Evolutionary conservation across 2,113 vertebrate genomes (phyloP), one percentile per base, ranked within the genome.

Genomic region (Abramis brama): DNA sequence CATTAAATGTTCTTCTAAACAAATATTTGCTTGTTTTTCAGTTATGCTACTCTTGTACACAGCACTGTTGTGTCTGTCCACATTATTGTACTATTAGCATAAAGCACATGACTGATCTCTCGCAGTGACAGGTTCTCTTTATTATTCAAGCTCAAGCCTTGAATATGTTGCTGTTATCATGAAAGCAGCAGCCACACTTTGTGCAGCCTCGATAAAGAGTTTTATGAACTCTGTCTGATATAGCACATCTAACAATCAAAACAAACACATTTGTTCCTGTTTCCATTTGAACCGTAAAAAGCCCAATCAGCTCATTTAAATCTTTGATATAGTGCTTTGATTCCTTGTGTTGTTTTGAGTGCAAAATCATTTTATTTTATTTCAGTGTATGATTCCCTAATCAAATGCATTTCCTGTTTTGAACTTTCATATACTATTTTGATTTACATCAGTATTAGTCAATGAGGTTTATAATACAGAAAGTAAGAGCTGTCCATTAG

Each of bases 121-220:
- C 2, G 19, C 25, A 19, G 62, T 21, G 75, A 57, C 60, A n/a
- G 27, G 10, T 71, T 45, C 17, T 43, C n/a, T 59, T 79, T 59
- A 21, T 76, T 52, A 70, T 77, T 52, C 17, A 79, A 68, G 47
- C 17, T 33, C 55, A 33, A 6, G 21, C 21, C 9, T 52, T 52
- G 30, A 57, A 66, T 70, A 79, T 68, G 36, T 25, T 4, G 33
- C 76, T 30, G 77, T 86, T 85, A 85, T 85, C 84, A 70, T 55
- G 50, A 79, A 71, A 85, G 76, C 55, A 25, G 30, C 84, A 71
- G 50, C 76, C 50, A 71, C 76, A 52, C 47, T 45, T 70, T 55
- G 66, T 47, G 19, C 77, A 59, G 36, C 23, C 33, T 45, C 80
- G 84, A 73, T 86, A 50, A 71, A 81, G 25, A 79, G 64, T 45